Evolutionary conservation across 2,113 vertebrate genomes (phyloP), one percentile per base, ranked within the genome.

Genomic region (Laticauda colubrina): DNA sequence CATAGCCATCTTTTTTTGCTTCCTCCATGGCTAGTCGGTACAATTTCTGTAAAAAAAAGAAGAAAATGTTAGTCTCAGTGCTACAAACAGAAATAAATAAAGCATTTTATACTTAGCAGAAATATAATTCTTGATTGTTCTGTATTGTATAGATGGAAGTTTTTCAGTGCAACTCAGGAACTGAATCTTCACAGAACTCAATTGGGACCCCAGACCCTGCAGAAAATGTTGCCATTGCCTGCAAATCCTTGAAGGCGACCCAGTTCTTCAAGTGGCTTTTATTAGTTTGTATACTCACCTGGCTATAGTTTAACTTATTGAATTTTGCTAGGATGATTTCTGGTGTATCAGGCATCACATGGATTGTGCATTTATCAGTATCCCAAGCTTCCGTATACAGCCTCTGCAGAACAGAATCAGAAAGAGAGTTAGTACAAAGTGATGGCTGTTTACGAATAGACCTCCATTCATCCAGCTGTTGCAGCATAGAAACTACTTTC

Each of bases 21-120:
- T 98, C 97, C 93, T 98, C 97, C 96, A 98, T 95, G 89, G 97
- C 97, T 18, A 97, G 96, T 59, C 94, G 98, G 91, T 98, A 98
- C 85, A 97, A 93, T 95, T 94, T 98, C 98, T 98, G 3, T 14
- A 4, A 85, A 61, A 91, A 56, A 55, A 69, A 21, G 34, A 23
- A 45, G 14, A 53, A 64, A 18, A 48, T 15, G 56, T 85, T 45
- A 39, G 26, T 39, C 8, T 81, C 75, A 43, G 7, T 55, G 20
- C 21, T 85, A 34, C 34, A 43, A 8, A 43, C 18, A 43, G 34
- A 81, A 81, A 20, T 81, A 39, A 81, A 81, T 3, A 81, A 43
- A 43, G 21, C 34, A 39, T 81, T 20, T 34, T 81, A 3, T 39
- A 39, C 20, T 81, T 81, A 81, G 7, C 34, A 81, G 18, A 81